These are phyloP conservation scores for Halichoerus grypus DNA, from an alignment of 2,113 vertebrate genomes.

Conservation along the genomic window DNA sequence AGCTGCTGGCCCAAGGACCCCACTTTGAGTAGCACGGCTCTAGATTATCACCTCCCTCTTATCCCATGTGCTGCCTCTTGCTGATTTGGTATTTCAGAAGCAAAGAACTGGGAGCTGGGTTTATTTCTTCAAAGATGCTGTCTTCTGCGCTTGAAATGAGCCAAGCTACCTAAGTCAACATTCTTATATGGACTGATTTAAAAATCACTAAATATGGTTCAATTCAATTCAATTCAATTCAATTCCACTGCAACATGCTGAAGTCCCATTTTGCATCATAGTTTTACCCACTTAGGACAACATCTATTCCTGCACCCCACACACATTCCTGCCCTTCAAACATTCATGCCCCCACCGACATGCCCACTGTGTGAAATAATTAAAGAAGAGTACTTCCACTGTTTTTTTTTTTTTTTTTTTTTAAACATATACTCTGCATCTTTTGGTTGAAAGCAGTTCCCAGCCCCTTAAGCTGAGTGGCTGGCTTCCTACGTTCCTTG, in stretches of 20 bases:
- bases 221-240: neutral
- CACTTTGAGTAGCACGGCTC: neutral
- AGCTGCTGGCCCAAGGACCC: neutral
- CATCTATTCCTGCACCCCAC: neutral
- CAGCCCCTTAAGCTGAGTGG: neutral
- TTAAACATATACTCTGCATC: neutral
- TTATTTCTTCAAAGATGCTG: neutral
- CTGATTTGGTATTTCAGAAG: neutral
- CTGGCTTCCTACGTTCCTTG: neutral
- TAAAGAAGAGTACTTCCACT: neutral
- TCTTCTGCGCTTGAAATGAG: neutral
- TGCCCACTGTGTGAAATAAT: neutral
- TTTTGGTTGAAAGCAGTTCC: neutral
- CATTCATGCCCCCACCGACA: neutral
- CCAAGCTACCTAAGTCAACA: neutral
- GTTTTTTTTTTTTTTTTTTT: neutral
- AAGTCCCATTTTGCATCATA: neutral
- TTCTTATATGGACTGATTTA: neutral
- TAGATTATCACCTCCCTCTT: neutral
- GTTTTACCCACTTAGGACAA: neutral
- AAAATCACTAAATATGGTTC: neutral
- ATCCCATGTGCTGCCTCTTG: neutral
- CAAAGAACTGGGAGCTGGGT: neutral
- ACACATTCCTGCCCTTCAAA: neutral
- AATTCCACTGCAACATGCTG: neutral